Evolutionary conservation across 2,888 invertebrate species (phyloP).

Genomic region (Vesta saturnalis): DNA sequence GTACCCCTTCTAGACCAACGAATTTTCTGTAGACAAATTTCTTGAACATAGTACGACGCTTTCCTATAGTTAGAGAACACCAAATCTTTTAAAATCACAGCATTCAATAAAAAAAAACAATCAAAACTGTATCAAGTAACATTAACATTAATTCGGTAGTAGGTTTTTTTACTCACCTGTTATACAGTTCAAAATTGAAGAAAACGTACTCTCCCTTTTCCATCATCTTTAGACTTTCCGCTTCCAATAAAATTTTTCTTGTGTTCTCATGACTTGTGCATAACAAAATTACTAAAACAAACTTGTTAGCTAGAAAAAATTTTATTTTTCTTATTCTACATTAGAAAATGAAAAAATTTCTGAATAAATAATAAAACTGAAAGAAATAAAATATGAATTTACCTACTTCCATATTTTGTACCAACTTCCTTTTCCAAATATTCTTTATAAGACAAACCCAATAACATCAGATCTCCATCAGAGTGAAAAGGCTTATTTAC

Average conservation of each 20-base stretch:
- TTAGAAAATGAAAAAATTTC: no score
- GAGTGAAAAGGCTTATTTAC: slow-evolving; percentile 62
- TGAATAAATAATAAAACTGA: no score
- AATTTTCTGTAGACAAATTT: no score
- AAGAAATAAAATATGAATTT: slow-evolving; percentile 17
- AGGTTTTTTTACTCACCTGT: slow-evolving; percentile 80
- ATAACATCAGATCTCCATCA: slow-evolving; percentile 71
- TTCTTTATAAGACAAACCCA: slow-evolving; percentile 67
- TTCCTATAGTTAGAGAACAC: no score
- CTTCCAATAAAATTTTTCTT: slow-evolving; percentile 92
- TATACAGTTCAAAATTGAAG: slow-evolving; percentile 96
- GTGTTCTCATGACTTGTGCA: slow-evolving; percentile 92
- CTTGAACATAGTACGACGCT: no score
- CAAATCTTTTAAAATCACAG: no score
- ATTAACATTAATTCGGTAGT: no score
- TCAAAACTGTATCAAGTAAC: no score
- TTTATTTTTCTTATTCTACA: no score
- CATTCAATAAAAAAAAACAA: no score
- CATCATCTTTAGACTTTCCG: slow-evolving; percentile 94
- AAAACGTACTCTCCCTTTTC: slow-evolving; percentile 97
- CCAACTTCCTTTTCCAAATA: slow-evolving; percentile 74
- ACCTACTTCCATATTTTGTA: slow-evolving; percentile 78
- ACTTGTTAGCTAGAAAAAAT: no score
- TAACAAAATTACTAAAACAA: slow-evolving; percentile 89
- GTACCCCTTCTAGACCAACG: no score